Conservation (phyloP, 1,140 invertebrate species). For the Rhizoglyphus robini region DNA sequence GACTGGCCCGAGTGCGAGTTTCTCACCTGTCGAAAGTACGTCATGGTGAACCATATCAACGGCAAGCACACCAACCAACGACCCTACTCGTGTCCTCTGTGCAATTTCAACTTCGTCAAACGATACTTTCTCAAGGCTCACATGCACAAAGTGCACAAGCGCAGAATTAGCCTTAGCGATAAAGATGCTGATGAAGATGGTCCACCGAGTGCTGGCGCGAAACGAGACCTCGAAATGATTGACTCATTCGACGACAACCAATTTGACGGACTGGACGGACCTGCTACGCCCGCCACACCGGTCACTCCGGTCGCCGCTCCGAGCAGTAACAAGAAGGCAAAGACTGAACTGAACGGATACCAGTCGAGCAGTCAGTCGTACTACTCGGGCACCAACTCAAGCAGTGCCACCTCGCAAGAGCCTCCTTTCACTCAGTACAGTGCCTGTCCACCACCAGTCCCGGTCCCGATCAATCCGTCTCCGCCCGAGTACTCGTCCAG, state of each 20-base stretch:
- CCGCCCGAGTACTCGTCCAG: not conserved
- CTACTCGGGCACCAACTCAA: not conserved
- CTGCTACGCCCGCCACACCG: not conserved
- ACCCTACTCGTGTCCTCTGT: conserved; percentile 6
- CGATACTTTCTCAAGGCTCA: conserved; percentile 4
- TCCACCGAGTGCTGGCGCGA: not conserved
- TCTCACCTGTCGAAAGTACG: conserved; percentile 12
- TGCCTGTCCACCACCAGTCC: not conserved
- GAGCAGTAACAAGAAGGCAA: conserved; percentile 9
- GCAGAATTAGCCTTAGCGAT: not conserved
- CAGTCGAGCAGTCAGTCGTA: not conserved
- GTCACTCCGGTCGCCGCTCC: not conserved
- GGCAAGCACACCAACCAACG: conserved; percentile 10
- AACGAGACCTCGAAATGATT: not conserved
- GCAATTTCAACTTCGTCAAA: conserved; percentile 13
- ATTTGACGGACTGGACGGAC: not conserved
- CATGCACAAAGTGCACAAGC: conserved; percentile 10
- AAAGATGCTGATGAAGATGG: not conserved
- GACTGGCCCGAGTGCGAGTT: conserved; percentile 15
- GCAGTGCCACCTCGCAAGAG: not conserved
- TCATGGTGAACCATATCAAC: conserved; percentile 14
- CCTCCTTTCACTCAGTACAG: not conserved
- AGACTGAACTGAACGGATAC: not conserved
- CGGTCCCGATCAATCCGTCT: too few species aligned
- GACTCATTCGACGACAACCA: conserved; percentile 6